These are phyloP conservation scores for Megaleporinus macrocephalus DNA, from an alignment of 2,113 vertebrate species.

Conservation along the genomic window DNA sequence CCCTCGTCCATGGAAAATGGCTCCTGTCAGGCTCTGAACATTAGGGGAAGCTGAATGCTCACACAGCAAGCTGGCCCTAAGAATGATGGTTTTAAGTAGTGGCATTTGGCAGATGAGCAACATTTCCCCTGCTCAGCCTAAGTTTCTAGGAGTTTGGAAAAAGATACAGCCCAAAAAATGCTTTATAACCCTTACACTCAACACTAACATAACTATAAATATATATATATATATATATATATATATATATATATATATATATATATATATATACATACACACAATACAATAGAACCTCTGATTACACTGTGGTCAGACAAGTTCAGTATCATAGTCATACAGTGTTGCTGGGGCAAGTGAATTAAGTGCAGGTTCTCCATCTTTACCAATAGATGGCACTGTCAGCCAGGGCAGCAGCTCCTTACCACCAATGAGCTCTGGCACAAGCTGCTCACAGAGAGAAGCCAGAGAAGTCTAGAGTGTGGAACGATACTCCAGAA, in stretches of 20 bases:
- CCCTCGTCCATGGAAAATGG: constrained; percentile 76
- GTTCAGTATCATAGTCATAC: too few relatives aligned
- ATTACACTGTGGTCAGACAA: not conserved
- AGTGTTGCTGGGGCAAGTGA: not conserved
- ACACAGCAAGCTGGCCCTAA: constrained; percentile 63
- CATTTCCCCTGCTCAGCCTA: constrained; percentile 55
- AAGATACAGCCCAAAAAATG: not conserved
- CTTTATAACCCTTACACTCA: not conserved
- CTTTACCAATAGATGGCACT: constrained; percentile 51
- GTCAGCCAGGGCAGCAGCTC: constrained; percentile 17
- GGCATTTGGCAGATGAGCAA: constrained; percentile 72
- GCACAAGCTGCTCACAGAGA: not conserved
- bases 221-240: too few relatives aligned
- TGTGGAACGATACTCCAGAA: constrained; percentile 24
- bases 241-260: too few relatives aligned
- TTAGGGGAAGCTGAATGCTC: constrained; percentile 73
- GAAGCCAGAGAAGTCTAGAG: not conserved
- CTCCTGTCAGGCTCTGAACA: constrained; percentile 77
- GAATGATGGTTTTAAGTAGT: constrained; percentile 78
- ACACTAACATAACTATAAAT: not conserved
- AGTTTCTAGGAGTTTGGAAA: not conserved
- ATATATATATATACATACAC: too few relatives aligned
- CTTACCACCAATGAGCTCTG: not conserved
- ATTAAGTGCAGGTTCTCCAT: not conserved
- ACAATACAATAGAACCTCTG: not conserved